phyloP scores from a whole-genome alignment of 2,888 invertebrate genomes.

The Heliothis peltigera region DNA sequence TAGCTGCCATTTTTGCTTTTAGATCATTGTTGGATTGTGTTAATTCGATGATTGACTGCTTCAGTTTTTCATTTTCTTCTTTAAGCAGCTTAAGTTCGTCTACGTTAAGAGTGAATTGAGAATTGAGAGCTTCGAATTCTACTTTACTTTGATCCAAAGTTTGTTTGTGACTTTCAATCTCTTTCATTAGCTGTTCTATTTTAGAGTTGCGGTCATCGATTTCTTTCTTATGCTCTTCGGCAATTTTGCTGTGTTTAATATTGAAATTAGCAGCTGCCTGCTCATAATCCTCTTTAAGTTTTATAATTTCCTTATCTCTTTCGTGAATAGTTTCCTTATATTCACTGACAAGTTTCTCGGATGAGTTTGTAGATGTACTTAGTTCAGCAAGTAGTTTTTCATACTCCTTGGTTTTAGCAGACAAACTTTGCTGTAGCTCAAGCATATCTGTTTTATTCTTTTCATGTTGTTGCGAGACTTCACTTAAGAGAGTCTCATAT shows the following conservation, averaged over 20 bases:
- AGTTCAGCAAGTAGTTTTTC: slow-evolving; percentile 81
- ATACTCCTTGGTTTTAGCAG: slow-evolving; percentile 81
- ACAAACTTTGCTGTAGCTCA: slow-evolving; percentile 80
- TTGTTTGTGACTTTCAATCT: slow-evolving; percentile 85
- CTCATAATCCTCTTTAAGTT: slow-evolving; percentile 86
- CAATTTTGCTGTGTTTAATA: slow-evolving; percentile 86
- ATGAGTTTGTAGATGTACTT: slow-evolving; percentile 77
- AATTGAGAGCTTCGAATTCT: slow-evolving; percentile 85
- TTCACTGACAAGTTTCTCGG: slow-evolving; percentile 83
- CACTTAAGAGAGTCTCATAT: slow-evolving; percentile 83
- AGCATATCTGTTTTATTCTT: slow-evolving; percentile 82
- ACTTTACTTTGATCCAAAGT: slow-evolving; percentile 84
- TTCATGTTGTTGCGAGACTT: slow-evolving; percentile 83
- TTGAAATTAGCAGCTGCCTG: slow-evolving; percentile 85
- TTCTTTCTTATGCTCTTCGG: slow-evolving; percentile 87
- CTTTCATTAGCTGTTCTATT: slow-evolving; percentile 86
- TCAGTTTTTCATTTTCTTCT: slow-evolving; percentile 83
- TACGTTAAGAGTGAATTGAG: slow-evolving; percentile 83
- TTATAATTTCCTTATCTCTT: slow-evolving; percentile 89
- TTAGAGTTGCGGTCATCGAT: slow-evolving; percentile 86
- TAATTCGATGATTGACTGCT: slow-evolving; percentile 82
- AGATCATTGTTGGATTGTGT: slow-evolving; percentile 79
- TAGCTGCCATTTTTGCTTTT: slow-evolving; percentile 80
- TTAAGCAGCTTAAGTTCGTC: slow-evolving; percentile 83
- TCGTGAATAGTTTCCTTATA: slow-evolving; percentile 87